Evolutionary conservation across 2,113 vertebrate genomes (phyloP).

Genomic region (Ophthalmolycus amberensis): DNA sequence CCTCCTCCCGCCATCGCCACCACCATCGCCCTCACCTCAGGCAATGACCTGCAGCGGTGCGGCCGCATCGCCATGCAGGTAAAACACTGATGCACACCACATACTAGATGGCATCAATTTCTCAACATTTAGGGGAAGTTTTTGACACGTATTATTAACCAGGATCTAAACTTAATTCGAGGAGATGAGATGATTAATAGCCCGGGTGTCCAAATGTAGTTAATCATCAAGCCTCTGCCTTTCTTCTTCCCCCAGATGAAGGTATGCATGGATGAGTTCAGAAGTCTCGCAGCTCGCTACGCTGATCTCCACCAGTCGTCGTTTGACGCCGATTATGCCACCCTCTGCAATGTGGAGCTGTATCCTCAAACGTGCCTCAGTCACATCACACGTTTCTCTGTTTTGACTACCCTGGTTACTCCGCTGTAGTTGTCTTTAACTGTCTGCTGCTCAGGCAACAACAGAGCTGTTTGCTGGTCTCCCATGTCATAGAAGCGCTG

Average conservation of each 20-base stretch:
- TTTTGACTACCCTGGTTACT: not conserved
- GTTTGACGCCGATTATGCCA: slow-evolving; percentile 96
- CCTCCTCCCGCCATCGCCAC: slow-evolving; percentile 98
- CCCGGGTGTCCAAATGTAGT: not conserved
- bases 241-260: slow-evolving; percentile 88
- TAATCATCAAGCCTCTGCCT: not conserved
- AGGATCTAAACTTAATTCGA: not conserved
- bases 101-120: not conserved
- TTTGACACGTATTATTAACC: not conserved
- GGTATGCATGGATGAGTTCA: slow-evolving; percentile 95
- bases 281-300: slow-evolving; percentile 90
- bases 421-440: slow-evolving; percentile 53
- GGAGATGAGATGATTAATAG: not conserved
- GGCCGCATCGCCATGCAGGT: slow-evolving; percentile 97
- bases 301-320: slow-evolving; percentile 97
- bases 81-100: not conserved
- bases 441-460: slow-evolving; percentile 87
- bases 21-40: slow-evolving; percentile 91
- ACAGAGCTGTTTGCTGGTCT: slow-evolving; percentile 95
- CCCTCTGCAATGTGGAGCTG: slow-evolving; percentile 95
- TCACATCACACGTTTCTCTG: not conserved
- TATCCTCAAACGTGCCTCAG: slow-evolving; percentile 84
- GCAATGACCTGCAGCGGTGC: slow-evolving; percentile 95
- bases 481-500: slow-evolving; percentile 93
- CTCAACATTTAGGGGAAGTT: not conserved